A percentile compares a stretch with the other conserved stretches of the same genome.
Evolutionary conservation across 1,140 invertebrate genomes (phyloP).

Genomic region (Bombyx mandarina): DNA sequence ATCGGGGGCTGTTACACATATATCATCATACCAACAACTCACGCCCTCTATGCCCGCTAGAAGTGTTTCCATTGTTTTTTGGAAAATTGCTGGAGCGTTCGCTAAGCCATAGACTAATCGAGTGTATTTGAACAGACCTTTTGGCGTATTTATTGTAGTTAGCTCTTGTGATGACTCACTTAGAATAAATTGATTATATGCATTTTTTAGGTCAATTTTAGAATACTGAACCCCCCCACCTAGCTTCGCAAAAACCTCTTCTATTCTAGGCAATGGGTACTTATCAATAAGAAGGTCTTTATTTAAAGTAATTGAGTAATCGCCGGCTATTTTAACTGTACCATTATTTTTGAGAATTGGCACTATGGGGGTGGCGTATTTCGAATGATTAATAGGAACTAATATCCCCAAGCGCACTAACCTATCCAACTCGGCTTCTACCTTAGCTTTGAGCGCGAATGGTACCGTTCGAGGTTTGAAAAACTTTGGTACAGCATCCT

Average conservation of each 20-base stretch:
- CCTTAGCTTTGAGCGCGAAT: conserved; percentile 2
- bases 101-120: conserved; percentile 38
- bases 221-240: conserved; percentile 24
- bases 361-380: conserved; percentile 28
- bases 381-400: conserved; percentile 12
- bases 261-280: conserved; percentile 23
- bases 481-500: conserved; percentile 2
- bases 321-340: conserved; percentile 22
- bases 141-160: conserved; percentile 35
- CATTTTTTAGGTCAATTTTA: conserved; percentile 36
- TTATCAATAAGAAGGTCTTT: conserved; percentile 23
- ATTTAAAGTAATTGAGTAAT: conserved; percentile 25
- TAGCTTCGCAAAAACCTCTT: conserved; percentile 27
- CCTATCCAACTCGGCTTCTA: neutral
- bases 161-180: conserved; percentile 25
- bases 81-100: conserved; percentile 38
- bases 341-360: conserved; percentile 23
- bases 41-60: conserved; percentile 29
- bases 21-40: conserved; percentile 25
- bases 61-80: conserved; percentile 36
- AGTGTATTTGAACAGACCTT: conserved; percentile 35
- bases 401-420: conserved; percentile 17
- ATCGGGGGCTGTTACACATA: conserved; percentile 18
- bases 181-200: conserved; percentile 35
- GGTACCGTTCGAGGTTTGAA: conserved; percentile 3